Evolutionary conservation across 2,797 vertebrate species (phyloP).

Genomic region (Vespertilio murinus): DNA sequence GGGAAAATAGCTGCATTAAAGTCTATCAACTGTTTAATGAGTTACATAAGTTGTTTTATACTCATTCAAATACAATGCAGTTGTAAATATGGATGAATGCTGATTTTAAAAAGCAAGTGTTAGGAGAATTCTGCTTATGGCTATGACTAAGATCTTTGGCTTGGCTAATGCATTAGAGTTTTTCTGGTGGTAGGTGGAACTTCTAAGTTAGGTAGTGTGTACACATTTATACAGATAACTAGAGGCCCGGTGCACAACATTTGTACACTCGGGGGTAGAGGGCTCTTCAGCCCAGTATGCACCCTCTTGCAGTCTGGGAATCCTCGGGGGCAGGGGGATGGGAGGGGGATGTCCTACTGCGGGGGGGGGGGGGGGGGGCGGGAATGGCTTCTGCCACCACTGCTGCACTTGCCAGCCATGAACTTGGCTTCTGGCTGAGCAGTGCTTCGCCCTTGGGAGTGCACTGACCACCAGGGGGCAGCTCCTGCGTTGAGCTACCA

Average conservation of each 20-base stretch:
- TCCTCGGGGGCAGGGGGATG: too few relatives aligned
- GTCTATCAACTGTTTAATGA: not conserved
- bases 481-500: too few relatives aligned
- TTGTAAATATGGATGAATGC: not conserved
- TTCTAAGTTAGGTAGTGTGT: not conserved
- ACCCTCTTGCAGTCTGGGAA: too few relatives aligned
- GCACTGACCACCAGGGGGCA: too few relatives aligned
- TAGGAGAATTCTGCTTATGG: constrained; percentile 4
- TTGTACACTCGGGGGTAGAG: too few relatives aligned
- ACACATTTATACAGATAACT: constrained; percentile 9
- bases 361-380: rapidly evolving
- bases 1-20: not conserved
- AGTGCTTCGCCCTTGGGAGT: too few relatives aligned
- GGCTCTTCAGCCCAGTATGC: too few relatives aligned
- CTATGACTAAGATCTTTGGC: not conserved
- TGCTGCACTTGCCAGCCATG: too few relatives aligned
- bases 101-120: constrained; percentile 23
- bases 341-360: too few relatives aligned
- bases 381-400: too few relatives aligned
- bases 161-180: not conserved
- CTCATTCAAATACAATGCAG: not conserved
- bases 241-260: too few relatives aligned
- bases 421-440: too few relatives aligned
- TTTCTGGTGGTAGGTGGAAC: not conserved
- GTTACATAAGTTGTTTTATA: constrained; percentile 7